A percentile compares a stretch with the other conserved stretches of the same genome.
Evolutionary conservation across 2,113 vertebrate species (phyloP).

Genomic region (Hoplias malabaricus): DNA sequence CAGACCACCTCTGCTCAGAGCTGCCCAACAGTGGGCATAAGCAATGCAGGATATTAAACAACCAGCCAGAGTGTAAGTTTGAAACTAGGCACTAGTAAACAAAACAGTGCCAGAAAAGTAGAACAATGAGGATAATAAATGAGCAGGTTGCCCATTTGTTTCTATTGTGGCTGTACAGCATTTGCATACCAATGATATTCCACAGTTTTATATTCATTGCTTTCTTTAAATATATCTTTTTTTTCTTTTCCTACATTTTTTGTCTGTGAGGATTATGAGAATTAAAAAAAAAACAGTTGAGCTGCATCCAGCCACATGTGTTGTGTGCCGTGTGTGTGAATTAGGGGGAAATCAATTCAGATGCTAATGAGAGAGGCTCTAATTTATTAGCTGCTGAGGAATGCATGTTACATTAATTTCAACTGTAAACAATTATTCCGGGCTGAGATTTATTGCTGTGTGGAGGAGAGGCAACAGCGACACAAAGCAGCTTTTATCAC

Average conservation of each 20-base stretch:
- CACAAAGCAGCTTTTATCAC: slow-evolving; percentile 52
- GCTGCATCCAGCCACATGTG: slow-evolving; percentile 38
- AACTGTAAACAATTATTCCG: slow-evolving; percentile 65
- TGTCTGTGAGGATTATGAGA: slow-evolving; percentile 3
- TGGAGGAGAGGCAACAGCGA: slow-evolving; percentile 28
- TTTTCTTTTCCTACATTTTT: slow-evolving; percentile 11
- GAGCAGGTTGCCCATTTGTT: slow-evolving; percentile 23
- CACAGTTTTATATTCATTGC: slow-evolving; percentile 33
- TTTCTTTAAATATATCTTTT: slow-evolving; percentile 9
- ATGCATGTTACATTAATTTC: slow-evolving; percentile 62
- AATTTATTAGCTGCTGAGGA: slow-evolving; percentile 64
- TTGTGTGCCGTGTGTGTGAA: slow-evolving; percentile 44
- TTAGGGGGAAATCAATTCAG: slow-evolving; percentile 59
- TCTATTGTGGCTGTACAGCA: slow-evolving; percentile 22
- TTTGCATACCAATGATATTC: slow-evolving; percentile 44
- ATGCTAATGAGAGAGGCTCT: slow-evolving; percentile 62
- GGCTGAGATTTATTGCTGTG: slow-evolving; percentile 58
- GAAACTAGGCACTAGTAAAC: slow-evolving; percentile 20
- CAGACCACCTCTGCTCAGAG: background rate
- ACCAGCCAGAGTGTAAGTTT: background rate
- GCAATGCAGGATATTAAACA: background rate
- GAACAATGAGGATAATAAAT: slow-evolving; percentile 45
- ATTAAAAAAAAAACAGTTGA: background rate
- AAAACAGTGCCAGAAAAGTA: slow-evolving; percentile 19
- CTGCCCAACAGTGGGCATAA: background rate